Base-by-base conservation (phyloP, 2,113 vertebrate species). In the Tachysurus fulvidraco region DNA sequence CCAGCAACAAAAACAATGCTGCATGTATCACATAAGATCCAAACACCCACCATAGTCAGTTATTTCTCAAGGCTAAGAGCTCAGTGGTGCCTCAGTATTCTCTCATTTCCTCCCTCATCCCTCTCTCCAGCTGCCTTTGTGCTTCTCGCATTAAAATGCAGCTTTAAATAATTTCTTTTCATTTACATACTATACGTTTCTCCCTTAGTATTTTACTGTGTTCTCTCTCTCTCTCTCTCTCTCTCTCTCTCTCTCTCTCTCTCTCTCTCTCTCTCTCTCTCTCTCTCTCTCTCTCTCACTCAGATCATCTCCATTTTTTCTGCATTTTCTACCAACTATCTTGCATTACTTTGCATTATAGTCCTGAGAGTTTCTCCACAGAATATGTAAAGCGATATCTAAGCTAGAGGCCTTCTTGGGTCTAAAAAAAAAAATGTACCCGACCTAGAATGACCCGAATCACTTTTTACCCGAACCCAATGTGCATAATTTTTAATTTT, bases 1-100 rank as follows among this genome's bases (percentile, higher is more conserved):
- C 14, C 76, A 83, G 85, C 89, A 86, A 86, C 88, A 86, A 78
- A 59, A 81, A 41, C 77, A n/a, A 60, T 59, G 73, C 64, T 67
- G 60, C 65, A 60, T 78, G 57, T 64, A 81, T 88, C 85, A 84
- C 60, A 65, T 55, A 36, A 76, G 71, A 83, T 85, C 28, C 76
- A 59, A 54, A 73, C 74, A 77, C 85, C 83, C 83, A 54, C 69
- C 23, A 50, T 25, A 60, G 23, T 74, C 7, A 4, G 30, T 28
- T 65, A n/a, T 46, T 25, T 46, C 86, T 55, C 59, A 46, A 83
- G 71, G 81, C n/a, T 50, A 28, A 81, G 71, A 83, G 81, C 55
- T 69, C 74, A 60, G 19, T 69, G 62, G 21, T 55, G 46, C 3
- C 74, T 88, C 36, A 84, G 57, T n/a, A 17, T 79, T 82, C 65